Percentiles rank a stretch among this genome's conserved stretches.
Evolutionary conservation across 2,888 invertebrate species (phyloP).

Genomic region (Slavum lentiscoides): DNA sequence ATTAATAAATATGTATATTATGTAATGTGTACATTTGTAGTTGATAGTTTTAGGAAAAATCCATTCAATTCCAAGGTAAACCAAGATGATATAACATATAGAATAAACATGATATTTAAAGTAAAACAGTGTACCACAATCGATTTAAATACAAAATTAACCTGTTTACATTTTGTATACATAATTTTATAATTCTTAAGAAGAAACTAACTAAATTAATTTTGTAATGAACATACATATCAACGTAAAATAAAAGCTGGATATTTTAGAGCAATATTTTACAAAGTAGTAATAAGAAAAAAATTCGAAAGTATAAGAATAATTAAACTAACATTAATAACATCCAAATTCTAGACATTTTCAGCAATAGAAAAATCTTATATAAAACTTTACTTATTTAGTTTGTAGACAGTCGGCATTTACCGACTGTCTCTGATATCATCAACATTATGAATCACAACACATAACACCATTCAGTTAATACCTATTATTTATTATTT

Average conservation of each 20-base stretch:
- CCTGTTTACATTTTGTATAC: background rate
- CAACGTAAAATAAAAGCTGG: constrained; percentile 13
- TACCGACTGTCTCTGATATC: background rate
- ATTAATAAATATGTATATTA: background rate
- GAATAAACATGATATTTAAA: background rate
- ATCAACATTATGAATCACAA: constrained; percentile 12
- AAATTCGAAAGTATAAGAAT: constrained; percentile 12
- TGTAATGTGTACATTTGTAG: background rate
- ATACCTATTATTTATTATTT: constrained; percentile 23
- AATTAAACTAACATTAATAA: constrained; percentile 1
- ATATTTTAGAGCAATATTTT: constrained; percentile 24
- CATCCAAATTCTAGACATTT: constrained; percentile 2
- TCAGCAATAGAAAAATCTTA: constrained; percentile 34
- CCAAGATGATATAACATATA: background rate
- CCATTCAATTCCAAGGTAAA: background rate
- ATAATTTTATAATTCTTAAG: constrained; percentile 19
- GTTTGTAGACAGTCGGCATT: constrained; percentile 39
- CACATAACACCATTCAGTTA: constrained; percentile 16
- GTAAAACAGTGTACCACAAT: background rate
- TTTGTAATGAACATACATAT: constrained; percentile 28
- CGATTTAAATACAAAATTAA: background rate
- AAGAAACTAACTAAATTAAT: constrained; percentile 40
- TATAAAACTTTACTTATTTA: constrained; percentile 23
- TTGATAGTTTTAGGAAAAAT: background rate
- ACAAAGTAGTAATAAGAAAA: constrained; percentile 16